Evolutionary conservation across 1,140 invertebrate species (phyloP).

Genomic region (Oppia nitens): DNA sequence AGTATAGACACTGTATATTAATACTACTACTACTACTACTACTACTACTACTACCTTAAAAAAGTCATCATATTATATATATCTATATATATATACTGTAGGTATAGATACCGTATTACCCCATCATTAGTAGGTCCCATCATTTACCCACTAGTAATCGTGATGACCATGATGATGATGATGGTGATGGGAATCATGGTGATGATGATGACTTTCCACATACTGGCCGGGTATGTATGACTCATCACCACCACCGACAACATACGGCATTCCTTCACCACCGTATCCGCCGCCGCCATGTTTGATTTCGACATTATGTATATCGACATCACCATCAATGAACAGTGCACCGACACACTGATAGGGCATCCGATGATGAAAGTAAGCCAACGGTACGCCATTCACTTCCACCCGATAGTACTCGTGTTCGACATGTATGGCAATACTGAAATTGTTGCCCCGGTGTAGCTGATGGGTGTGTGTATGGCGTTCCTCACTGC

Average conservation of each 20-base stretch:
- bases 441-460: neutral
- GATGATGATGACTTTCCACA: neutral
- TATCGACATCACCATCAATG: neutral
- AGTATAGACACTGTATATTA: too few species aligned
- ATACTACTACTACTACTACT: too few species aligned
- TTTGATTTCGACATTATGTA: neutral
- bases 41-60: too few species aligned
- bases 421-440: neutral
- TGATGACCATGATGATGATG: too few species aligned
- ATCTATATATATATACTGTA: too few species aligned
- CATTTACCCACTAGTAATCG: too few species aligned
- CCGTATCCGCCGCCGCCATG: neutral
- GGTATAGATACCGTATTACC: neutral
- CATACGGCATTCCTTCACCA: neutral
- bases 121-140: neutral
- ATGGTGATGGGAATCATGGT: neutral
- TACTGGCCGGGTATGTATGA: neutral
- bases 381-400: neutral
- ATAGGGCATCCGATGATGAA: neutral
- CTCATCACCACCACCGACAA: too few species aligned
- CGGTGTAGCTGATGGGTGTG: neutral
- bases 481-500: neutral
- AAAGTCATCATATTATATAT: too few species aligned
- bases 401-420: neutral
- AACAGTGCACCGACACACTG: neutral